These are phyloP conservation scores for Adoxophyes honmai DNA, from an alignment of 1,140 invertebrate species.

Conservation along the genomic window DNA sequence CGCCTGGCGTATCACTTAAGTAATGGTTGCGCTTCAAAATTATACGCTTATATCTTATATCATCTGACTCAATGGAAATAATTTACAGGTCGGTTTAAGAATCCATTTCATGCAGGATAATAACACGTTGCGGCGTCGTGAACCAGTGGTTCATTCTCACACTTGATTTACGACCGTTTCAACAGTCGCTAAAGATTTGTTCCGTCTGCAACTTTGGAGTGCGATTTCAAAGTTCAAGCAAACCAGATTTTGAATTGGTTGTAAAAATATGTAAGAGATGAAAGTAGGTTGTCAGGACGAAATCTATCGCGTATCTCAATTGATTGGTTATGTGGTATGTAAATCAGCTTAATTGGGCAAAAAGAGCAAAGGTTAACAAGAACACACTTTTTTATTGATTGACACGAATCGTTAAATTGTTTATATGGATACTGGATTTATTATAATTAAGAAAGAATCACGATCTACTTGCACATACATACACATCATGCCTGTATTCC, in stretches of 20 bases:
- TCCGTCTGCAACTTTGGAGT: background rate
- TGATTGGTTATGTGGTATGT: too few relatives aligned
- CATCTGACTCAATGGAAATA: conserved; percentile 25
- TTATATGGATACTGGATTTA: too few relatives aligned
- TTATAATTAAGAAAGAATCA: too few relatives aligned
- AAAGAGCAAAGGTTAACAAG: too few relatives aligned
- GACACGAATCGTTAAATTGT: too few relatives aligned
- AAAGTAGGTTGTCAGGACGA: background rate
- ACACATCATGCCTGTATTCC: too few relatives aligned
- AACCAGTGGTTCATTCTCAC: conserved; percentile 3
- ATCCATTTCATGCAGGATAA: conserved; percentile 24
- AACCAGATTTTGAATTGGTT: background rate
- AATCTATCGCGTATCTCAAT: background rate
- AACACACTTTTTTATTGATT: too few relatives aligned
- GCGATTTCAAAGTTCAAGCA: conserved; percentile 1
- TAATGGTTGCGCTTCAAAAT: conserved; percentile 3
- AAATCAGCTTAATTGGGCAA: too few relatives aligned
- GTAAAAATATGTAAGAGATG: background rate
- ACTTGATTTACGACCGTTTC: conserved; percentile 9
- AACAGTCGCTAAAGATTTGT: background rate
- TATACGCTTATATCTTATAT: conserved; percentile 24
- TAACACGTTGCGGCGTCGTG: background rate
- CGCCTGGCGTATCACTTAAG: background rate
- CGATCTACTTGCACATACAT: too few relatives aligned
- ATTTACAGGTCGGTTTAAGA: conserved; percentile 33